Base-by-base conservation (phyloP, 2,888 invertebrate species). In the Macaria notata region DNA sequence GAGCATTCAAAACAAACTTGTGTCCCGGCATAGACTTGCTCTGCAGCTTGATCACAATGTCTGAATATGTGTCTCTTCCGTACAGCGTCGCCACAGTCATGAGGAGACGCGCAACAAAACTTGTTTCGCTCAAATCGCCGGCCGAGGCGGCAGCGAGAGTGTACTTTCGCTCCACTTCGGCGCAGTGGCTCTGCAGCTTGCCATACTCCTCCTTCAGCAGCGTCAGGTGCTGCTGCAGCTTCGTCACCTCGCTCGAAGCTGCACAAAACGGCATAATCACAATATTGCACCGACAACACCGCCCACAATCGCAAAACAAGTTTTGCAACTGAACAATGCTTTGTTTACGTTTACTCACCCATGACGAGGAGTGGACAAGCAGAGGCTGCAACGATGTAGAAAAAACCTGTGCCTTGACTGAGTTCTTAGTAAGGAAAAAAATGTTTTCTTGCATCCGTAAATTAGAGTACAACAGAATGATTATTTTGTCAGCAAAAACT, bases 131-230 rank as follows among this genome's bases (percentile, higher is more conserved):
- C 57, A 93, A 88, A 68, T 93, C 93, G 4, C 93, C 93, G 62
- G 93, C 93, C 0, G 94, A 92, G 0, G 96, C 95, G 42, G 95
- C 94, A 1, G 95, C 94, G 64, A 96, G 93, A 63, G 95, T 95
- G 78, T 97, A 97, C 83, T 97, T 97, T 65, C 95, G 94, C 79
- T 98, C 97, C 33, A 98, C 84, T 71, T 97, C 97, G 5, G 94
- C 94, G 76, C 96, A 95, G 64, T 94, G 94, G 48, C 93, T 93
- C 80, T 98, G 97, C 36, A 98, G 92, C 84, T 97, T 97, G 5
- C 97, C 95, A 85, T 98, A 98, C 84, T 98, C 97, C 70, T 97
- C 97, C 73, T 97, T 95, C 62, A 98, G 92, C 58, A 98, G 92
- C 56, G 95, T 86, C 65, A 98, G 91, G 81, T 98, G 98, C 81